Base-by-base conservation (phyloP, 64 coral and sea anemone genomes). In the Actinia tenebrosa region DNA sequence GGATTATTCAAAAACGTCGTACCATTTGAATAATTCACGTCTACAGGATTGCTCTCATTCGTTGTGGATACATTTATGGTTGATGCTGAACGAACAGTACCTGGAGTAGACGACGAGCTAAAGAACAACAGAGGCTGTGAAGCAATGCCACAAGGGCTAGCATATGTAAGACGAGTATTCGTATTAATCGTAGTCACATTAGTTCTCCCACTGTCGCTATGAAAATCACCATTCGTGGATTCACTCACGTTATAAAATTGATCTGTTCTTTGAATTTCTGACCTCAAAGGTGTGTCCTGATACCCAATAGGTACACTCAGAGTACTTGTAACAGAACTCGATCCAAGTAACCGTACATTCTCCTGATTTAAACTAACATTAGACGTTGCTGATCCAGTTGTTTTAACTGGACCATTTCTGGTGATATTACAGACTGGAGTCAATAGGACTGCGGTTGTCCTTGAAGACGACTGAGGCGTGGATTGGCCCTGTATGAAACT, bases 61-160 rank as follows among this genome's bases (percentile, higher is more conserved):
- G 79, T 6, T 17, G 10, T 8, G 9, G 79, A 44, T 8, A 81
- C 16, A 25, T 81, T 81, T 5, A 53, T 16, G 3, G 79, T 81
- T 45, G 79, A 81, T 2, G 79, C 79, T 0, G 50, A 45, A 50
- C 79, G 43, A 19, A 37, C 17, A 20, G 50, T 16, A 20, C 45
- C 79, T 50, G 79, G 79, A 22, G 53, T 81, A 45, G 79, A 81
- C 16, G 43, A 45, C 50, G 79, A 81, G 11, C 79, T 81, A 81
- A 81, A 81, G 23, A 81, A 81, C 45, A 81, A 16, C 45, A 81
- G 79, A 16, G 79, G 79, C 45, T 81, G 79, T 6, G 44, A 5
- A 16, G 44, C 45, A 81, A 81, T 45, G 0, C 79, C 79, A 53
- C 17, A 15, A 22, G 79, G 50, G 14, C 50, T 81, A 7, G 79